Evolutionary conservation across 2,888 invertebrate genomes (phyloP).

Genomic region (Cephus sareptanus): DNA sequence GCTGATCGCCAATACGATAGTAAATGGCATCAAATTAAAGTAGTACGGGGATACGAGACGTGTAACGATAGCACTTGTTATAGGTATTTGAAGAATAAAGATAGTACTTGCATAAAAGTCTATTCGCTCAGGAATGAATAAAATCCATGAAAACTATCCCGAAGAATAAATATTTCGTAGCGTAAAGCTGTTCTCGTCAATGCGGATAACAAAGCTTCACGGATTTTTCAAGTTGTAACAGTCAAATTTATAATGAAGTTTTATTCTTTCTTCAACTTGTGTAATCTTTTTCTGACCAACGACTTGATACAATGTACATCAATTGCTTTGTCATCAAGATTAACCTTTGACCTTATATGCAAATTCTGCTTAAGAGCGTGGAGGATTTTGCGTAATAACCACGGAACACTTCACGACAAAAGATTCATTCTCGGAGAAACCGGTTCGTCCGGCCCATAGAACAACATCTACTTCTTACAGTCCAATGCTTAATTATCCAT

Average conservation of each 20-base stretch:
- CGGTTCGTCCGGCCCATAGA: conserved; percentile 7
- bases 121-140: neutral
- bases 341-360: neutral
- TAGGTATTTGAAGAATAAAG: neutral
- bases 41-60: neutral
- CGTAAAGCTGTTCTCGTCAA: neutral
- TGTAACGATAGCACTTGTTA: neutral
- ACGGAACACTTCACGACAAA: neutral
- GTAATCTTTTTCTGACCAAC: neutral
- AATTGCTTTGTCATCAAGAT: neutral
- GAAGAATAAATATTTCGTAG: neutral
- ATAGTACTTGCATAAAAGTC: neutral
- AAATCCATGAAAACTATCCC: neutral
- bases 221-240: neutral
- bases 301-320: neutral
- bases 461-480: conserved; percentile 8
- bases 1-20: neutral
- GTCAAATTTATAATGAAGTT: neutral
- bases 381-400: neutral
- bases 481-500: neutral
- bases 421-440: conserved; percentile 12
- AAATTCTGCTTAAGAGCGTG: neutral
- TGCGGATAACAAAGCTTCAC: neutral
- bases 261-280: neutral
- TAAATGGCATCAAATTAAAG: neutral